phyloP scores from a whole-genome alignment of 2,113 vertebrate species.

The Fukomys damarensis region DNA sequence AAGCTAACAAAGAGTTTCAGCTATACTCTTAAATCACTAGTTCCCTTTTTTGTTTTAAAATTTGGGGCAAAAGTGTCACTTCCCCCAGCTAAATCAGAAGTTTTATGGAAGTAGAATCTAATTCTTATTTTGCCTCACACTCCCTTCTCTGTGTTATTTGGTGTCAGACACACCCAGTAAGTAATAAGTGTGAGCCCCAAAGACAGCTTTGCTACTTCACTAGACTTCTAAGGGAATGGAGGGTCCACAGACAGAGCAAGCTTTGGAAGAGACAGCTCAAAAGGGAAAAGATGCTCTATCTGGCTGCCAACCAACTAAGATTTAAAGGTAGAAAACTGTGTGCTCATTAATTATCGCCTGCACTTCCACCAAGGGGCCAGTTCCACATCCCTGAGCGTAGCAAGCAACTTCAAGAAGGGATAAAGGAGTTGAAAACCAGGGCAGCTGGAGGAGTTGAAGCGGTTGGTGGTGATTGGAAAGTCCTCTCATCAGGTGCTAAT shows the following conservation, averaged over 20 bases:
- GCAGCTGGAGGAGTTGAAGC: fast-evolving
- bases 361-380: background rate
- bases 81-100: background rate
- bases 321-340: conserved; percentile 9
- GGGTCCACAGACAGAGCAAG: background rate
- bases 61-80: background rate
- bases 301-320: background rate
- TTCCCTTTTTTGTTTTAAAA: background rate
- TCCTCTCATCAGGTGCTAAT: background rate
- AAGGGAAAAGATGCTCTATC: background rate
- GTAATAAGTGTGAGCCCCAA: background rate
- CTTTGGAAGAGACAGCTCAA: background rate
- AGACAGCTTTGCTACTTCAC: background rate
- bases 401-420: background rate
- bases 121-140: background rate
- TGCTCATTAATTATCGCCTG: background rate
- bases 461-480: background rate
- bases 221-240: background rate
- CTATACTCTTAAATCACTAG: background rate
- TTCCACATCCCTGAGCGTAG: background rate
- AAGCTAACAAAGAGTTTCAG: background rate
- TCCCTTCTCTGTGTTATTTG: background rate
- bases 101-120: background rate
- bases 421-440: background rate
- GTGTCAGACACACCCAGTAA: background rate